Percentiles rank a stretch among this genome's conserved stretches.
Conservation (phyloP, 1,140 invertebrate species). For the Lordiphosa stackelbergi region DNA sequence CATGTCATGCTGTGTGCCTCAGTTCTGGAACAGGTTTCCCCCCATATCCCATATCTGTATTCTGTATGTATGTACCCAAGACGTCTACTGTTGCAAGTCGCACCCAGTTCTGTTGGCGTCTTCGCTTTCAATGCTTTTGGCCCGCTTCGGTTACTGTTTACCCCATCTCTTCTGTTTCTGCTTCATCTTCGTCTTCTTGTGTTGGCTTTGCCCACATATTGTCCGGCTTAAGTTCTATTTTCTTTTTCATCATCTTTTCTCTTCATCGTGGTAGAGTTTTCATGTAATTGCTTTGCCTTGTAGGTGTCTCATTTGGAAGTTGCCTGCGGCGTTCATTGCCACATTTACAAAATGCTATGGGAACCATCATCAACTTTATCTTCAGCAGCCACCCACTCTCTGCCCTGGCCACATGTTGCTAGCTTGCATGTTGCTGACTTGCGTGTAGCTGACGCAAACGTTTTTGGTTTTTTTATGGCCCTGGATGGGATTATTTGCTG, state of each 20-base stretch:
- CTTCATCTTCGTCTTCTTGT: slow-evolving; percentile 19
- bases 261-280: slow-evolving; percentile 1
- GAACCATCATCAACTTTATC: slow-evolving; percentile 16
- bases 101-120: slow-evolving; percentile 45
- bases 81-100: slow-evolving; percentile 67
- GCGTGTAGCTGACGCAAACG: too few species aligned
- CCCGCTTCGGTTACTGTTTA: slow-evolving; percentile 35
- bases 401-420: neutral
- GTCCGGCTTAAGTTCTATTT: slow-evolving; percentile 33
- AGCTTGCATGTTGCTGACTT: too few species aligned
- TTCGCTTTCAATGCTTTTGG: slow-evolving; percentile 69
- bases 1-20: slow-evolving; percentile 13
- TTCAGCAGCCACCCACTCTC: slow-evolving; percentile 7
- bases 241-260: slow-evolving; percentile 8
- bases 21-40: slow-evolving; percentile 49
- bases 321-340: slow-evolving; percentile 39
- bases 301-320: slow-evolving; percentile 45
- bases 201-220: slow-evolving; percentile 46
- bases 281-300: slow-evolving; percentile 41
- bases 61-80: slow-evolving; percentile 24
- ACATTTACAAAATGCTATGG: slow-evolving; percentile 44
- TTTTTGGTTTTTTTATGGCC: too few species aligned
- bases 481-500: too few species aligned
- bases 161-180: slow-evolving; percentile 4
- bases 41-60: neutral